phyloP scores from a whole-genome alignment of 2,797 vertebrate genomes.

The Fundulus diaphanus region DNA sequence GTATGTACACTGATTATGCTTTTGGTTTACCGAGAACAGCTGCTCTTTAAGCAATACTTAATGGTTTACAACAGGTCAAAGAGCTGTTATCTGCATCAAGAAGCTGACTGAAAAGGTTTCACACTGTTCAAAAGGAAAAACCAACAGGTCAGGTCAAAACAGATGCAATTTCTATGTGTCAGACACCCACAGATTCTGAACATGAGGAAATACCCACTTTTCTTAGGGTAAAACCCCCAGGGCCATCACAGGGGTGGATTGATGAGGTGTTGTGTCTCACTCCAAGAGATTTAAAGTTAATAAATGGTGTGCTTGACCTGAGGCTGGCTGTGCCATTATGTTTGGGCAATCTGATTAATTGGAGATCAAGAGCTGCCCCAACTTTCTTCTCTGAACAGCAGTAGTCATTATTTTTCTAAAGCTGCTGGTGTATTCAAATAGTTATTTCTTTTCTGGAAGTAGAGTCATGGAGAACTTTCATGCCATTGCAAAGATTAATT shows the following conservation, averaged over 20 bases:
- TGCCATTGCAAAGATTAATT: slow-evolving; percentile 1
- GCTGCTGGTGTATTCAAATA: slow-evolving; percentile 36
- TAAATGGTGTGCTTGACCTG: slow-evolving; percentile 70
- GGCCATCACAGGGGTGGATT: slow-evolving; percentile 55
- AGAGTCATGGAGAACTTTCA: slow-evolving; percentile 9
- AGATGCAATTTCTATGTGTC: slow-evolving; percentile 64
- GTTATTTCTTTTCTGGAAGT: slow-evolving; percentile 34
- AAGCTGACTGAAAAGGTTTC: slow-evolving; percentile 19
- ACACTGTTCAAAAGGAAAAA: slow-evolving; percentile 16
- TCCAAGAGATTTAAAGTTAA: slow-evolving; percentile 65
- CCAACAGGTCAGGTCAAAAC: slow-evolving; percentile 40
- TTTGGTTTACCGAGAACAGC: not conserved
- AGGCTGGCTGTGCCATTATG: slow-evolving; percentile 67
- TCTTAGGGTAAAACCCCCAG: slow-evolving; percentile 61
- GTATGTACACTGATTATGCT: not conserved
- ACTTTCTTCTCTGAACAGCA: slow-evolving; percentile 57
- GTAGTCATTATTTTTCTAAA: slow-evolving; percentile 64
- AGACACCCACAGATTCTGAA: slow-evolving; percentile 55
- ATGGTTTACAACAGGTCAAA: not conserved
- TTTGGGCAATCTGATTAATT: slow-evolving; percentile 78
- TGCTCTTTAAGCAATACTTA: not conserved
- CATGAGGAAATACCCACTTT: slow-evolving; percentile 59
- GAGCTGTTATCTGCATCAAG: not conserved
- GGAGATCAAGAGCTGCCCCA: slow-evolving; percentile 55
- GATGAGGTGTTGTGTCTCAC: slow-evolving; percentile 65